Evolutionary conservation across 2,888 invertebrate species (phyloP), one percentile per base, ranked within the genome.

Genomic region (Noctua fimbriata): DNA sequence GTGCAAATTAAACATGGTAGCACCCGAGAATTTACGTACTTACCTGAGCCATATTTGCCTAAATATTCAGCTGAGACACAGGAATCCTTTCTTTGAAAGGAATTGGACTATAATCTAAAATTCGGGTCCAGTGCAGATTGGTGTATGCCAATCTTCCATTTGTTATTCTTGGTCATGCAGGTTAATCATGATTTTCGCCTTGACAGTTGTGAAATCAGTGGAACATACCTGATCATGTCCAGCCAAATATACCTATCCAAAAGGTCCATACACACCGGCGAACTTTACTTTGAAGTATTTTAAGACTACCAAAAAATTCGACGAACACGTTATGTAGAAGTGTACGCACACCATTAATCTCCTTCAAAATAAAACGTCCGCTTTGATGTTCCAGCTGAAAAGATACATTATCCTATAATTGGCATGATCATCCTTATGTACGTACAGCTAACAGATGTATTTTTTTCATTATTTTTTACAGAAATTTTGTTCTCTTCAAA

Each of bases 341-440:
- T 84, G 74, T 84, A 74, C 74, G 76, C 76, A 79, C 87, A 84
- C 81, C 87, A 85, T 84, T 84, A 80, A 87, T 88, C 84, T 81
- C 75, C 78, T 72, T 89, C 81, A 89, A 88, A 87, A 89, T 89
- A 85, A 83, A 87, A 85, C 79, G 80, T 66, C 77, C 69, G 76
- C 89, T 88, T 88, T 88, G 88, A 89, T 88, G 86, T 87, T 84
- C 74, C 84, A 72, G 81, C 58, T 86, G 78, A 87, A 87, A 82
- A 85, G 86, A 79, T 88, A 88, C 87, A 86, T 86, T 88, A 88
- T 86, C 78, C 88, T 88, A 76, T 85, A 86, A 86, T 86, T 88
- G 88, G 86, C 76, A 78, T 85, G 82, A 86, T 86, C 82, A 85
- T 87, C 79, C 73, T 79, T 79, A 76, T 77, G 65, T 78, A 76